phyloP scores from a whole-genome alignment of 2,888 invertebrate genomes.

The Euplexia lucipara region DNA sequence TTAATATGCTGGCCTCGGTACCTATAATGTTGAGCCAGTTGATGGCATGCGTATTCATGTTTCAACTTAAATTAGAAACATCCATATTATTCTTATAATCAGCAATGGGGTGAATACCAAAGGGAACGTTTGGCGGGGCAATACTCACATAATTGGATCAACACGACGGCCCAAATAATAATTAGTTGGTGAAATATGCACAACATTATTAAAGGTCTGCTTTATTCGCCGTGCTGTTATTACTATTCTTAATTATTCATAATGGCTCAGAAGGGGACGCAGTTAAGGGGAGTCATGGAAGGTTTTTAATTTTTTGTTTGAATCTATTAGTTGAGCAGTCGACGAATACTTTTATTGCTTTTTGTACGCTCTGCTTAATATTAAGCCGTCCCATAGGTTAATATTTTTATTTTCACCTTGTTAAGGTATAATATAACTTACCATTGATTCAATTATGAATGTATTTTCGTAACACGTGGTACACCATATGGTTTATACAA shows the following conservation, averaged over 20 bases:
- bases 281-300: conserved; percentile 34
- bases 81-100: conserved; percentile 50
- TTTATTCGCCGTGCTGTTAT: conserved; percentile 73
- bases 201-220: conserved; percentile 75
- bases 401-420: too few relatives aligned
- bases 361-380: not conserved
- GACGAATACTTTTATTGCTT: conserved; percentile 2
- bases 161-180: conserved; percentile 72
- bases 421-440: too few relatives aligned
- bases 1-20: too few relatives aligned
- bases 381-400: too few relatives aligned
- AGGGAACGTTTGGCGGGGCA: conserved; percentile 62
- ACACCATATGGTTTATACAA: too few relatives aligned
- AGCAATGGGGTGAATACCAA: conserved; percentile 74
- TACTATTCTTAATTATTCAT: conserved; percentile 78
- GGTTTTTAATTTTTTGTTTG: conserved; percentile 34
- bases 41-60: too few relatives aligned
- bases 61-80: not conserved
- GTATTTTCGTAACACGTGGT: too few relatives aligned
- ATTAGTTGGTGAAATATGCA: conserved; percentile 87
- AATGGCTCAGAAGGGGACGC: conserved; percentile 51
- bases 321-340: conserved; percentile 10
- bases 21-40: too few relatives aligned
- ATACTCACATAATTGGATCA: conserved; percentile 82
- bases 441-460: too few relatives aligned